These are phyloP conservation scores for Drosophila yakuba DNA, from an alignment of 1,140 invertebrate genomes.

Conservation along the genomic window DNA sequence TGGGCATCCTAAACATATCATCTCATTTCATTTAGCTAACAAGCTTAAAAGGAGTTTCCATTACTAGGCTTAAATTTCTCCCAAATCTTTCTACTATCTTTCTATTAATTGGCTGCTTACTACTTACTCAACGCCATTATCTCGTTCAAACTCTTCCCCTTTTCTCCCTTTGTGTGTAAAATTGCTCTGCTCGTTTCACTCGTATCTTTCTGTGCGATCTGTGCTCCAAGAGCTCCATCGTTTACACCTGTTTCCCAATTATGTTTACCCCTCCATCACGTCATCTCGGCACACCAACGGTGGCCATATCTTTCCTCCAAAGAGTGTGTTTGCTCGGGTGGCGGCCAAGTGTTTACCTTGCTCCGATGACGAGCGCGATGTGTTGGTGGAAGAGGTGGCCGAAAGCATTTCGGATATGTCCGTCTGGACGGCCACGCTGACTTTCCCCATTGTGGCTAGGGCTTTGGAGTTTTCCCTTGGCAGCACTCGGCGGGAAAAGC, in stretches of 20 bases:
- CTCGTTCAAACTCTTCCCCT: neutral
- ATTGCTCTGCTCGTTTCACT: slow-evolving; percentile 40
- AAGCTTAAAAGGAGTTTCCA: neutral
- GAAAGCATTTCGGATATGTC: slow-evolving; percentile 79
- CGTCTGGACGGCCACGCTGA: slow-evolving; percentile 80
- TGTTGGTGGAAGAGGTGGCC: slow-evolving; percentile 65
- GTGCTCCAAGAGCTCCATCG: neutral
- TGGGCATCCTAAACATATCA: neutral
- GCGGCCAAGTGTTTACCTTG: slow-evolving; percentile 73
- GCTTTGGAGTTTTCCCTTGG: slow-evolving; percentile 14
- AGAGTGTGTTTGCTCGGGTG: slow-evolving; percentile 15
- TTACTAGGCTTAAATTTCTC: slow-evolving; percentile 3
- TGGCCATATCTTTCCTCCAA: neutral
- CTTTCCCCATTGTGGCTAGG: slow-evolving; percentile 55
- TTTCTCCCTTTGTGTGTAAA: slow-evolving; percentile 22
- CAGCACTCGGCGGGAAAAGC: slow-evolving; percentile 12
- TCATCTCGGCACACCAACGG: slow-evolving; percentile 30
- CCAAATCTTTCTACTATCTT: slow-evolving; percentile 8
- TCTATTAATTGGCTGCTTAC: slow-evolving; percentile 22
- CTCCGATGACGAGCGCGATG: slow-evolving; percentile 76
- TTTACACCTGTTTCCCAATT: slow-evolving; percentile 75
- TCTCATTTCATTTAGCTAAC: neutral
- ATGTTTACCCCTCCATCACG: slow-evolving; percentile 57
- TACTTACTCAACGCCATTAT: neutral
- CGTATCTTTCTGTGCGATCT: slow-evolving; percentile 47